Evolutionary conservation across 2,797 vertebrate genomes (phyloP), one percentile per base, ranked within the genome.

Genomic region (Bovichtus diacanthus): DNA sequence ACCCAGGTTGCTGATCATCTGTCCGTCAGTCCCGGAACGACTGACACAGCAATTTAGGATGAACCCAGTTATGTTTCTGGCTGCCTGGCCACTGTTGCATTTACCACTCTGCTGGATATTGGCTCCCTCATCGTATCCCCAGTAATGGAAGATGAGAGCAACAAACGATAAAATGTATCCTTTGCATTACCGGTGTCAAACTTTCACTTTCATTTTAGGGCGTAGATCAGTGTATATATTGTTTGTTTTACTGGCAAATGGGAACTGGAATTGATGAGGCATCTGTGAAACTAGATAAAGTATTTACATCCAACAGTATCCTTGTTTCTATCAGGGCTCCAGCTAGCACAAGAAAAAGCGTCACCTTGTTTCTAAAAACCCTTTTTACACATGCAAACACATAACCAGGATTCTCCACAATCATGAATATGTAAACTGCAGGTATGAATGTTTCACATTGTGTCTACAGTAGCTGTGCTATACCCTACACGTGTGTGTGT

Each of bases 121-220:
- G 66, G 56, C 31, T 62, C 36, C n/a, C 36, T 55, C 4, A 46
- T 70, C 9, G 54, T 46, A 65, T 69, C 3, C n/a, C 21, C 27
- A 55, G 58, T 44, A 59, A 65, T 56, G 53, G 54, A 61, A 44
- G 13, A 65, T 56, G 18, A 75, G 12, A 61, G 54, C 44, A 66
- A 47, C 29, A 38, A 27, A n/a, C 0, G 18, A 56, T 73, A 15
- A 60, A 51, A 75, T 34, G 15, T 38, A 21, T 68, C 10, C 11
- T 34, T 36, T 31, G 38, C 59, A 61, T 43, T 41, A 25, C 39
- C 2, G 2, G 15, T 46, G 25, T 65, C 58, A 59, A 9, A 36
- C 16, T 34, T 61, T 54, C 44, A 41, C 16, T 71, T 63, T 67
- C 23, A n/a, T 29, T 70, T 64, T 23, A 50, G n/a, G 8, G 8